Evolutionary conservation across 2,888 invertebrate species (phyloP), one percentile per base, ranked within the genome.

Genomic region (Oxyteleia sp.): DNA sequence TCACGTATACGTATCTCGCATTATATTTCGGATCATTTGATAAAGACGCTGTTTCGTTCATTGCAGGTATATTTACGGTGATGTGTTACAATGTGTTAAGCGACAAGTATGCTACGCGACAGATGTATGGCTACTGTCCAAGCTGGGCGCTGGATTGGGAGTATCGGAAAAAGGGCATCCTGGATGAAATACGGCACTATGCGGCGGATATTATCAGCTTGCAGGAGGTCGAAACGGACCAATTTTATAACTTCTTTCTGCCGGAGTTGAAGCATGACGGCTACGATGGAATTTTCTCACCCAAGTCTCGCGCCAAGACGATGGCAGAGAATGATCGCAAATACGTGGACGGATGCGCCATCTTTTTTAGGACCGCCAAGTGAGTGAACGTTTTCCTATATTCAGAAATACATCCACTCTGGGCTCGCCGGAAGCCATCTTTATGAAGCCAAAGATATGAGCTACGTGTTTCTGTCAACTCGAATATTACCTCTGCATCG

Each of bases 1-100:
- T 76, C 76, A 76, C 76, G 76, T 76, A 51, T 8, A 35, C 61
- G 51, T 45, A 10, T 32, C 8, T 32, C 32, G 45, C 53, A 71
- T 69, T 69, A 51, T 69, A 78, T 78, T 63, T 53, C 18, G 43
- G 43, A 49, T 29, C 23, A 66, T 80, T 72, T 66, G 53, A 79
- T 69, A 74, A 74, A 59, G 55, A 38, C 43, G 38, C 41, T 64
- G 18, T 72, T 72, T 71, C 61, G 18, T 87, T 86, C 87, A 78
- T 91, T 94, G 10, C 94, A 96, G 97, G 98, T 95, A 97, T 98
- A 93, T 99, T 99, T 95, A 99, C 99, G 88, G 99, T 99, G 91
- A 98, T 99, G 98, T 99, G 99, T 94, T 99, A 99, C 95, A 99
- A 99, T 94, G 99, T 99, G 87, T 95, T 99, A 88, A 99, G 99